Conservation (phyloP, 37 sponge, comb jelly and placozoan genomes). For the Aplysina aerophoba region DNA sequence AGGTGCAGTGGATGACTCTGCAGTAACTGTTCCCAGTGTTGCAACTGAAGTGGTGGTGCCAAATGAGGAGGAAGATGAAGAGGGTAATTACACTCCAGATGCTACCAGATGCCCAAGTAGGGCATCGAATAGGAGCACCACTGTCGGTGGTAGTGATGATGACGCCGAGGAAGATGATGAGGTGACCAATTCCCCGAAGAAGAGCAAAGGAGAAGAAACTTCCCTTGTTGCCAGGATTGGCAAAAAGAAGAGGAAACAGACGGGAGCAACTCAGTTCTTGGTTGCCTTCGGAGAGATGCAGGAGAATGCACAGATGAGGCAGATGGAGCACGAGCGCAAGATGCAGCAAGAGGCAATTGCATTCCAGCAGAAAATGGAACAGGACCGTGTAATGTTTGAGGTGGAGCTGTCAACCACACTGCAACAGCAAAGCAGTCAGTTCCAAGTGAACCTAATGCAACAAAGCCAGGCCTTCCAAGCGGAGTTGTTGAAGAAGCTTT, state of each 20-base stretch:
- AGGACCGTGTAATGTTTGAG: neutral
- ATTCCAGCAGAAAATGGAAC: slow-evolving; percentile 5
- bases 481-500: neutral
- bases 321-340: neutral
- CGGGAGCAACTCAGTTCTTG: neutral
- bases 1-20: neutral
- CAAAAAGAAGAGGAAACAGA: neutral
- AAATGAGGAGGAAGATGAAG: neutral
- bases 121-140: neutral
- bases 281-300: neutral
- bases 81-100: neutral
- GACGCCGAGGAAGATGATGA: neutral
- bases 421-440: neutral
- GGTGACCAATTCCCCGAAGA: neutral
- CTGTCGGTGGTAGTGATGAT: neutral
- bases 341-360: neutral
- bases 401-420: neutral
- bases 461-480: slow-evolving; percentile 6
- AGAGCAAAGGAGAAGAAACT: neutral
- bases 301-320: neutral
- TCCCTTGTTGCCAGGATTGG: neutral
- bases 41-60: neutral
- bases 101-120: neutral
- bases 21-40: neutral
- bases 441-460: neutral